Conservation (phyloP, 2,113 vertebrate genomes). For the Archilochus colubris region DNA sequence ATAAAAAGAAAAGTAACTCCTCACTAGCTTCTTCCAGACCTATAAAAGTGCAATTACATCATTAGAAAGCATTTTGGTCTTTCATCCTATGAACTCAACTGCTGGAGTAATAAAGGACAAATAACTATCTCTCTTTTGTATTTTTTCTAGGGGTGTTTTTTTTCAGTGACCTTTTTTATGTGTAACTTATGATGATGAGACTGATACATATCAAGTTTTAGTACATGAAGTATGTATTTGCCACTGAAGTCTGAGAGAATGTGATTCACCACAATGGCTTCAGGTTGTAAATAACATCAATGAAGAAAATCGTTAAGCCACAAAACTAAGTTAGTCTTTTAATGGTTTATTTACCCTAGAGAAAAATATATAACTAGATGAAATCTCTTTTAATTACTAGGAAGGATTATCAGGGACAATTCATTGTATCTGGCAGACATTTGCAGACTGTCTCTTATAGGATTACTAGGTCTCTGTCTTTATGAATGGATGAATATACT, state of each 20-base stretch:
- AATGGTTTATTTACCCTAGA: constrained; percentile 43
- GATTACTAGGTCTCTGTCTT: neutral
- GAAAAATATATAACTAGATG: constrained; percentile 23
- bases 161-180: neutral
- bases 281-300: constrained; percentile 5
- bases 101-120: neutral
- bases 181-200: neutral
- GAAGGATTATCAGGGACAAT: constrained; percentile 1
- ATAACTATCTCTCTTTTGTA: rapidly evolving
- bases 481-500: neutral
- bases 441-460: neutral
- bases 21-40: neutral
- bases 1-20: rapidly evolving
- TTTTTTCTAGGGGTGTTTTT: rapidly evolving
- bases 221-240: neutral
- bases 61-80: neutral
- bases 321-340: neutral
- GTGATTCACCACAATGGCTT: constrained; percentile 23
- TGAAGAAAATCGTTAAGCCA: constrained; percentile 13
- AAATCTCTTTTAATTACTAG: constrained; percentile 57
- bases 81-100: neutral
- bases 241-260: neutral
- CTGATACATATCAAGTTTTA: neutral
- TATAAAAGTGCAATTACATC: constrained; percentile 6
- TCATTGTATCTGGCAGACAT: neutral